Base-by-base conservation (phyloP, 2,797 vertebrate species). In the Parauchenoglanis punctatus region DNA sequence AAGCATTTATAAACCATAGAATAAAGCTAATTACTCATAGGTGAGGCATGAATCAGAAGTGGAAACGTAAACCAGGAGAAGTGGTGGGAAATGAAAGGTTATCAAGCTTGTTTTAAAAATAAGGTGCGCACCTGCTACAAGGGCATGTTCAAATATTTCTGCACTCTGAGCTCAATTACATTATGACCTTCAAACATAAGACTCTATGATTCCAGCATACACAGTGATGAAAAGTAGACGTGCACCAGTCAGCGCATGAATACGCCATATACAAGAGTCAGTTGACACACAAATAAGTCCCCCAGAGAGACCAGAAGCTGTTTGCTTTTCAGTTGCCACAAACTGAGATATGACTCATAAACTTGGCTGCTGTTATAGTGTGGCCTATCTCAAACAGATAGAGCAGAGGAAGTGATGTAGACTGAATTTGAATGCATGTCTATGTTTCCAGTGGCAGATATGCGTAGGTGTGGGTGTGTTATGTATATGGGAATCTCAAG, bases 111-210 rank as follows among this genome's bases (percentile, higher is more conserved):
- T 90, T 91, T 92, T 86, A 61, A 78, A 83, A 67, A 35, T 90
- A 92, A 87, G 81, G 81, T 87, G 40, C 90, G 88, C 90, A 91
- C 91, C 88, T 92, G 90, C 92, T 90, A 92, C 91, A 92, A 81
- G 91, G 84, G 93, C 90, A 85, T 91, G 91, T 93, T 92, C 92
- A 94, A 93, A 94, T 88, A 86, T 92, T 81, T 94, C 91, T 92
- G 52, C 61, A 83, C n/a, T 44, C 44, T 35, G 72, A 86, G 85
- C 72, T 86, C 85, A 92, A 91, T 94, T 93, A 92, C 89, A 89
- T 90, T 90, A 89, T 92, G 93, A 95, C 95, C 95, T 94, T 94
- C 93, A 92, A 86, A 87, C 72, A 12, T 91, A 88, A 40, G 90
- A 88, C 75, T 90, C 85, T 65, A 31, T 86, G 25, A 86, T 83